These are phyloP conservation scores for Mimachlamys varia DNA, from an alignment of 2,888 invertebrate species.

Conservation along the genomic window DNA sequence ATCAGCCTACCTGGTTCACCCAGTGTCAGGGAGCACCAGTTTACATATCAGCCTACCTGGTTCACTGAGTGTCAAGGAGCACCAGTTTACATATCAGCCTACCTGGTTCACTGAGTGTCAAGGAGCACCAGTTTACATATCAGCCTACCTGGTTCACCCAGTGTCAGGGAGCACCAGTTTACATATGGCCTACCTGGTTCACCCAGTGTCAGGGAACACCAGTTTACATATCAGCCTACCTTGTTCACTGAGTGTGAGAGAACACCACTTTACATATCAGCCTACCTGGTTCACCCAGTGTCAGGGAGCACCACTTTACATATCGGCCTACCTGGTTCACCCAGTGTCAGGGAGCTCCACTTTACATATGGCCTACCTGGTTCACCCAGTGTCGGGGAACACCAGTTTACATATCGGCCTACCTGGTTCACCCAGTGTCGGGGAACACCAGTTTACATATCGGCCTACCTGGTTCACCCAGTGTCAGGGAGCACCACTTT, in stretches of 20 bases:
- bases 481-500: background rate
- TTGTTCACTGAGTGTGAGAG: too few species aligned
- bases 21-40: background rate
- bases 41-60: too few species aligned
- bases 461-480: too few species aligned
- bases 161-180: background rate
- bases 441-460: background rate
- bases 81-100: background rate
- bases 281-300: too few species aligned
- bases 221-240: background rate
- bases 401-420: background rate
- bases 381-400: background rate
- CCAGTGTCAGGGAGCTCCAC: background rate
- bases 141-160: too few species aligned
- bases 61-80: background rate
- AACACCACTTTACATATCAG: background rate
- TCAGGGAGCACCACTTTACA: background rate
- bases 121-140: background rate
- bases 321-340: too few species aligned
- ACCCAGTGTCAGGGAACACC: background rate
- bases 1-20: too few species aligned
- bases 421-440: too few species aligned
- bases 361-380: background rate
- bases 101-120: too few species aligned
- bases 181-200: too few species aligned